Evolutionary conservation across 2,888 invertebrate genomes (phyloP).

Genomic region (Sarcophaga variegata): DNA sequence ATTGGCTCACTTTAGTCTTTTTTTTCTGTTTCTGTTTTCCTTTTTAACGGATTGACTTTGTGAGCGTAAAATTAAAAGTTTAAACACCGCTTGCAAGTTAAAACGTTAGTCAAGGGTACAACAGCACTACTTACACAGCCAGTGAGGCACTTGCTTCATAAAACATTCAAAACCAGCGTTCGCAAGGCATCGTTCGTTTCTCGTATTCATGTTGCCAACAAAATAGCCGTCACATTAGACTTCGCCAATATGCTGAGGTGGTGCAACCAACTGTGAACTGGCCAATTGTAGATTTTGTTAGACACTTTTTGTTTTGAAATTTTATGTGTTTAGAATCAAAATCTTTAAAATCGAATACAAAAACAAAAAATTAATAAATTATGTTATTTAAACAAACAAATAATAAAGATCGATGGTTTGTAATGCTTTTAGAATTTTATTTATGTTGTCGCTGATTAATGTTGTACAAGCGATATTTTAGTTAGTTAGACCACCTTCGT

Average conservation of each 20-base stretch:
- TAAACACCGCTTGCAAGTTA: slow-evolving; percentile 22
- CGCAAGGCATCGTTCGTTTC: background rate
- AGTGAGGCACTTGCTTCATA: background rate
- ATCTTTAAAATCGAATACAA: background rate
- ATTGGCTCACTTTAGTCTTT: slow-evolving; percentile 9
- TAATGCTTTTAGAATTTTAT: background rate
- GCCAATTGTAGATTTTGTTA: background rate
- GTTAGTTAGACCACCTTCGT: background rate
- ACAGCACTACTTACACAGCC: slow-evolving; percentile 4
- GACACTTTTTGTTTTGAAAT: background rate
- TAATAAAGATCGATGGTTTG: background rate
- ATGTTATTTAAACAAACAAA: background rate
- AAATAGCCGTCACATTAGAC: slow-evolving; percentile 20
- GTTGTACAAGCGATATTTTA: background rate
- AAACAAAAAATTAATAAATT: slow-evolving; percentile 22
- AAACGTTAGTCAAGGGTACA: slow-evolving; percentile 57
- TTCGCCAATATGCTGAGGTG: background rate
- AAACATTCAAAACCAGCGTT: slow-evolving; percentile 11
- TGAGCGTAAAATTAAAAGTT: slow-evolving; percentile 30
- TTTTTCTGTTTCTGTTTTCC: background rate
- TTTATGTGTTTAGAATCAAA: background rate
- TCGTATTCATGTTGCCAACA: slow-evolving; percentile 17
- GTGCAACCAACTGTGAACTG: background rate
- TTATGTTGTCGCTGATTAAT: background rate
- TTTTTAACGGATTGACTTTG: slow-evolving; percentile 34